Base-by-base conservation (phyloP, 2,113 vertebrate species). In the Paramormyrops kingsleyae region DNA sequence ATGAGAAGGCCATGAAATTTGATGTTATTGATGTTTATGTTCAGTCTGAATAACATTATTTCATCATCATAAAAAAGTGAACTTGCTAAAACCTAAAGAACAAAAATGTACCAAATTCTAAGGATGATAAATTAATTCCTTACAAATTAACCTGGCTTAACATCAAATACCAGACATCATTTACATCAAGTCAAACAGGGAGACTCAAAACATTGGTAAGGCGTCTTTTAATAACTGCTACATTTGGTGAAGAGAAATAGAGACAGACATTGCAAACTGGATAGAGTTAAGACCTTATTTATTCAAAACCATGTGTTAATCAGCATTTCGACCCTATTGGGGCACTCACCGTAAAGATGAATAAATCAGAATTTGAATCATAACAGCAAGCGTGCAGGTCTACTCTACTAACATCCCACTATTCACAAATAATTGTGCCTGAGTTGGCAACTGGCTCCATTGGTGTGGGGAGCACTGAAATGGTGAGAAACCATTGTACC, bases 321-420 rank as follows among this genome's bases (percentile, higher is more conserved):
- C 49, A 59, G n/a, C 50, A 56, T 39, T 87, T 87, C 21, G 3
- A 19, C 87, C 87, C 87, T 87, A 39, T 42, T 15, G 15, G 86
- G 53, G 53, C 53, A 12, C 35, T 87, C 87, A 62, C n/a, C 27
- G n/a, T 52, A 87, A 87, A 52, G 84, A 87, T 87, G 46, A 87
- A 87, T 53, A 87, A 53, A 87, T 47, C 3, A 47, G 35, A 46
- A 84, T 47, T 47, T 39, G 52, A 88, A 62, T 49, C 39, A 88
- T 74, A 88, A 88, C n/a, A 70, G 87, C 42, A 70, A 88, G 87
- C 50, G 87, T 70, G 62, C 87, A 49, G 10, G 47, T 83, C 66
- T 52, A 89, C 50, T 89, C 44, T 52, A 80, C 46, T n/a, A 52
- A 50, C 47, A 83, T 52, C 70, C 70, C 88, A 89, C 88, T 50